Conservation (phyloP, 2,113 vertebrate genomes). For the Notothenia rossii region DNA sequence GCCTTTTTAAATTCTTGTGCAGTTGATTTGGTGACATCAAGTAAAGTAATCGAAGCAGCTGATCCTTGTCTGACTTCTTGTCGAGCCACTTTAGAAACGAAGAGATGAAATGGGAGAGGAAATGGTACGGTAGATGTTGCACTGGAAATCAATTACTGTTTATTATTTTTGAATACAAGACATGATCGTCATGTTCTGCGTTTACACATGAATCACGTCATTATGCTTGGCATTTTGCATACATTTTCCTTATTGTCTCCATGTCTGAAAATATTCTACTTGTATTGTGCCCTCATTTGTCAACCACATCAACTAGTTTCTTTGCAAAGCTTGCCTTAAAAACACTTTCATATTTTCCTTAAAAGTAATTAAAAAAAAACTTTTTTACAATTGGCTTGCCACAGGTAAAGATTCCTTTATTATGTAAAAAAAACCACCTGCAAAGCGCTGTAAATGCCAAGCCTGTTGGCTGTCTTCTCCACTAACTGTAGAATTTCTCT, state of each 20-base stretch:
- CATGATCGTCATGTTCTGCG: neutral
- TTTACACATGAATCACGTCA: too few species aligned
- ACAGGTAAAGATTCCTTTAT: neutral
- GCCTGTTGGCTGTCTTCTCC: constrained; percentile 4
- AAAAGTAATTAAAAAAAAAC: neutral
- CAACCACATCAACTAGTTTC: neutral
- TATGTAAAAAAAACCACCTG: constrained; percentile 22
- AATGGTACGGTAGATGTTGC: neutral
- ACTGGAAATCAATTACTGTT: neutral
- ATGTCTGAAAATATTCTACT: neutral
- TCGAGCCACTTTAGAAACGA: neutral
- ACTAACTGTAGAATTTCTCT: constrained; percentile 12
- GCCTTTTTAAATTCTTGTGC: neutral
- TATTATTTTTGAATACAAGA: neutral
- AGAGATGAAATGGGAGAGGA: too few species aligned
- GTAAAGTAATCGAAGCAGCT: neutral
- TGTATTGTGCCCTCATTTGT: neutral
- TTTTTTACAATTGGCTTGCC: neutral
- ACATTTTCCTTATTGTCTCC: neutral
- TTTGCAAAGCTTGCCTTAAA: neutral
- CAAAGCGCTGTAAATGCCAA: neutral
- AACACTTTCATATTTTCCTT: neutral
- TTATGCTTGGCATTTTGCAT: neutral
- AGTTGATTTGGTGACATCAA: neutral
- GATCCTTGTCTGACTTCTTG: neutral